Percentiles rank a stretch among this genome's conserved stretches.
Evolutionary conservation across 2,113 vertebrate genomes (phyloP).

Genomic region (Myotis davidii): DNA sequence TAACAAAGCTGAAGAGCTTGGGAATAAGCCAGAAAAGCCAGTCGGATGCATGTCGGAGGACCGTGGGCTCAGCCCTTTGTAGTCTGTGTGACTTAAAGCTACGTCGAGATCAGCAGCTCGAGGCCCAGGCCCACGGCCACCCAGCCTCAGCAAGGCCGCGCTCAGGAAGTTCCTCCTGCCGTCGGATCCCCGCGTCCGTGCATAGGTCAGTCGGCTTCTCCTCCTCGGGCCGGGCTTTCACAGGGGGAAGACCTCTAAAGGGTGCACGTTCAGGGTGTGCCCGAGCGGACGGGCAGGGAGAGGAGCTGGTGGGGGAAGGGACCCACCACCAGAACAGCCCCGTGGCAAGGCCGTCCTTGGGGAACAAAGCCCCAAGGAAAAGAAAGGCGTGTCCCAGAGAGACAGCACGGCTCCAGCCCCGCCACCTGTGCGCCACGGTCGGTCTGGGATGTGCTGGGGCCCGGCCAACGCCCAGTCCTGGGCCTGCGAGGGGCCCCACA

Average conservation of each 20-base stretch:
- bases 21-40: background rate
- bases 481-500: background rate
- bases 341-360: background rate
- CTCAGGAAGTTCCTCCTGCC: background rate
- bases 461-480: fast-evolving
- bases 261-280: background rate
- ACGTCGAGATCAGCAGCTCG: background rate
- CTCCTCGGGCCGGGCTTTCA: background rate
- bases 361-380: background rate
- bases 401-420: background rate
- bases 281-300: background rate
- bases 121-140: background rate
- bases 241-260: background rate
- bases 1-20: background rate
- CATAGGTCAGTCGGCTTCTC: background rate
- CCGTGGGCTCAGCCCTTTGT: background rate
- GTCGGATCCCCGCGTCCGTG: background rate
- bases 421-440: background rate
- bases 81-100: background rate
- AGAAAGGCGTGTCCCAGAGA: background rate
- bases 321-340: background rate
- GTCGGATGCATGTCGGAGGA: background rate
- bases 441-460: fast-evolving
- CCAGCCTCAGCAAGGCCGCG: background rate
- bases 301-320: too few species aligned